A percentile compares a stretch with the other conserved stretches of the same genome.
These are phyloP conservation scores for Ditula angustiorana DNA, from an alignment of 2,888 invertebrate genomes.

Conservation along the genomic window DNA sequence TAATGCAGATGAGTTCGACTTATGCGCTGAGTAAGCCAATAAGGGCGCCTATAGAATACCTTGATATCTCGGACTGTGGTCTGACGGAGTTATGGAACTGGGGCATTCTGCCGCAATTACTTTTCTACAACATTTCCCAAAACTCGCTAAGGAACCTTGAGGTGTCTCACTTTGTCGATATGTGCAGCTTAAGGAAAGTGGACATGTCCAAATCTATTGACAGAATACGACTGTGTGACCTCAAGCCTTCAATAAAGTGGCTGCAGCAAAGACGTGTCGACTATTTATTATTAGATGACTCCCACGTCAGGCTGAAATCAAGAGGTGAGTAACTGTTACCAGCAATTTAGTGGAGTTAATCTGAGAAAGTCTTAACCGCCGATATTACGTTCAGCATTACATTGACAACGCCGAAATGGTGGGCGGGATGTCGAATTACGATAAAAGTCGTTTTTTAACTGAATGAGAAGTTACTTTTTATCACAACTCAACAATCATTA, in stretches of 20 bases:
- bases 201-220: slow-evolving; percentile 77
- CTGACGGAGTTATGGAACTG: slow-evolving; percentile 86
- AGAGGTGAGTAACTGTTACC: slow-evolving; percentile 59
- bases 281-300: slow-evolving; percentile 68
- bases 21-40: slow-evolving; percentile 81
- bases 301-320: slow-evolving; percentile 63
- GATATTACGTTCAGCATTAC: too few relatives aligned
- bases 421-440: too few relatives aligned
- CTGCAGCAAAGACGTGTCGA: slow-evolving; percentile 64
- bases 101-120: slow-evolving; percentile 85
- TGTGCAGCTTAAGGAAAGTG: slow-evolving; percentile 86
- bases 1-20: slow-evolving; percentile 70
- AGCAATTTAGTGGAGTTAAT: too few relatives aligned
- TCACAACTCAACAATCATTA: too few relatives aligned
- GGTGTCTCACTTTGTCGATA: slow-evolving; percentile 84
- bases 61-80: slow-evolving; percentile 87
- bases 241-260: slow-evolving; percentile 69
- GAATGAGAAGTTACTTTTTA: too few relatives aligned
- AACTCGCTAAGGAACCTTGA: slow-evolving; percentile 81
- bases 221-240: slow-evolving; percentile 61
- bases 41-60: slow-evolving; percentile 82
- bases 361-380: too few relatives aligned
- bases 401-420: too few relatives aligned
- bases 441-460: too few relatives aligned
- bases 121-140: slow-evolving; percentile 86